Percentiles rank a stretch among this genome's conserved stretches.
Evolutionary conservation across 2,113 vertebrate genomes (phyloP).

Genomic region (Burhinus bistriatus): DNA sequence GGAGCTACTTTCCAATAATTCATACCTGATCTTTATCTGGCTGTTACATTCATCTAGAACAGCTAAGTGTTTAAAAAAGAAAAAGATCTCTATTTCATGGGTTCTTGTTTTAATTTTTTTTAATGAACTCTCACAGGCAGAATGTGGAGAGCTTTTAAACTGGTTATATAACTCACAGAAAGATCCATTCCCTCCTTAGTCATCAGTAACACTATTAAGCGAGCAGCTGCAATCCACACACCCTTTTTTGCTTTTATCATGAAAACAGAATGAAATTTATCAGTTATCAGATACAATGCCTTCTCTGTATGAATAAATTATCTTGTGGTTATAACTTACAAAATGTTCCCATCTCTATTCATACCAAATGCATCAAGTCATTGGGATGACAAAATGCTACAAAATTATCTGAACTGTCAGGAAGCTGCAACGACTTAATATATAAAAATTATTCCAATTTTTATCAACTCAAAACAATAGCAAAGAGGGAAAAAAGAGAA

Average conservation of each 20-base stretch:
- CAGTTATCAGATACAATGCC: conserved; percentile 62
- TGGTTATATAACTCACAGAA: conserved; percentile 54
- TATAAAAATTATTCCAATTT: conserved; percentile 34
- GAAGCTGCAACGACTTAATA: conserved; percentile 32
- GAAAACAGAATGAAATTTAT: conserved; percentile 64
- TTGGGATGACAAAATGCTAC: conserved; percentile 45
- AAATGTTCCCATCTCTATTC: conserved; percentile 62
- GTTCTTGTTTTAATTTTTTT: background rate
- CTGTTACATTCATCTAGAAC: background rate
- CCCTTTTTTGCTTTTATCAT: conserved; percentile 33
- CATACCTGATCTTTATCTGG: conserved; percentile 11
- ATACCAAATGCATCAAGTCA: conserved; percentile 65
- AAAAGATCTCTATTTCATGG: background rate
- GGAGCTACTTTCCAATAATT: conserved; percentile 20
- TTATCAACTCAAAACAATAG: conserved; percentile 42
- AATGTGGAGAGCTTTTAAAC: conserved; percentile 52
- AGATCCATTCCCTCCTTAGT: conserved; percentile 62
- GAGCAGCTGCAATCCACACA: conserved; percentile 40
- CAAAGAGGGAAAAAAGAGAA: background rate
- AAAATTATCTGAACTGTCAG: conserved; percentile 61
- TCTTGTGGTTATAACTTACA: conserved; percentile 55
- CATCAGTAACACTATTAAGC: conserved; percentile 63
- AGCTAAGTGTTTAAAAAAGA: background rate
- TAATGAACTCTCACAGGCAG: conserved; percentile 25
- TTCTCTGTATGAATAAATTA: conserved; percentile 69